These are phyloP conservation scores for Mus pahari DNA, from an alignment of 2,113 vertebrate species.

Conservation along the genomic window DNA sequence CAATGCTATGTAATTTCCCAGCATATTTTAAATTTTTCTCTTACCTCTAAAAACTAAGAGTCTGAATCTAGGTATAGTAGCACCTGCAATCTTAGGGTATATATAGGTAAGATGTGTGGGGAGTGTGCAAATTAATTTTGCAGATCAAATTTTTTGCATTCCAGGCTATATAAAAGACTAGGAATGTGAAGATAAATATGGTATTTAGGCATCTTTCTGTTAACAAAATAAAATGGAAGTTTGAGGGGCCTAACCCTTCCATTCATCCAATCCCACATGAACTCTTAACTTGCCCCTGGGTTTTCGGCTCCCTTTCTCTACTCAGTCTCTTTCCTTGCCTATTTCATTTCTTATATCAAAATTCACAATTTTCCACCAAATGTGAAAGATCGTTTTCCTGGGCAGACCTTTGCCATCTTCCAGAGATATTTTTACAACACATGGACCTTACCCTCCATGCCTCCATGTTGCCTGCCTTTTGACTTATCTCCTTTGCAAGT, in stretches of 20 bases:
- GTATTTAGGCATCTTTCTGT: neutral
- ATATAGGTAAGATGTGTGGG: neutral
- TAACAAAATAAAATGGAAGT: slow-evolving; percentile 7
- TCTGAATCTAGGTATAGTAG: neutral
- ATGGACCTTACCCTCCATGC: neutral
- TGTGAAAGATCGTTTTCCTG: slow-evolving; percentile 16
- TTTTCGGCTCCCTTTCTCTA: neutral
- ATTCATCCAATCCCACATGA: neutral
- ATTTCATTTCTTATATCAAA: neutral
- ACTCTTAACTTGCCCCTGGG: neutral
- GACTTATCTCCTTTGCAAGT: neutral
- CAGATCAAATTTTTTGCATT: neutral
- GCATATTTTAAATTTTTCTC: slow-evolving; percentile 1
- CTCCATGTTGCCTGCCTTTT: neutral
- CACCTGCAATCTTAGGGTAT: neutral
- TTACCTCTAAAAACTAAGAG: neutral
- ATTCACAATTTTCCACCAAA: neutral
- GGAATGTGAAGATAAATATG: neutral
- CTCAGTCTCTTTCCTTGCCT: neutral
- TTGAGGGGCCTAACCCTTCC: neutral
- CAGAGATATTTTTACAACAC: neutral
- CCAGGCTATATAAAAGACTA: neutral
- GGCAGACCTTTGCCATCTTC: neutral
- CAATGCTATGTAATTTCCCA: neutral
- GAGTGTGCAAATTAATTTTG: neutral